A percentile compares a stretch with the other conserved stretches of the same genome.
Conservation (phyloP, 2,888 invertebrate species). For the Hedychridium roseum region DNA sequence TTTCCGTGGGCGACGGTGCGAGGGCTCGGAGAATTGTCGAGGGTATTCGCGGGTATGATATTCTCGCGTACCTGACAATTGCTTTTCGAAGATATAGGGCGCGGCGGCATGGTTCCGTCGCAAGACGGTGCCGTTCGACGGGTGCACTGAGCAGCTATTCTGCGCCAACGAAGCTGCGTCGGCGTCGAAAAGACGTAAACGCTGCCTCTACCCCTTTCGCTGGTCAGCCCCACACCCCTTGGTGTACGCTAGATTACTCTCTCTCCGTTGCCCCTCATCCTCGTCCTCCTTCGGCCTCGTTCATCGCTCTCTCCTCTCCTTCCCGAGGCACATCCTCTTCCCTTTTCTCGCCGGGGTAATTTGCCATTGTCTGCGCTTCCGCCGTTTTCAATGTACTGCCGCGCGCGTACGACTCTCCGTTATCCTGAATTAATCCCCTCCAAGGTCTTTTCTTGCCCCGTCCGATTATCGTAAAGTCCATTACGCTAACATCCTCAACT, state of each 20-base stretch:
- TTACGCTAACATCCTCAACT: too few relatives aligned
- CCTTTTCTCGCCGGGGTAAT: background rate
- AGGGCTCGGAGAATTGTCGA: background rate
- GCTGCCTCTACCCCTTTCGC: conserved; percentile 21
- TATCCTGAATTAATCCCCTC: too few relatives aligned
- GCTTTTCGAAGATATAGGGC: conserved; percentile 55
- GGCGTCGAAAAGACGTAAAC: conserved; percentile 57
- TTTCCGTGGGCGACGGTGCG: too few relatives aligned
- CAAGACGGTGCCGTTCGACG: conserved; percentile 60
- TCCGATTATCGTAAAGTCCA: too few relatives aligned
- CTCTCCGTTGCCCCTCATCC: conserved; percentile 5
- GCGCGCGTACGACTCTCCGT: too few relatives aligned
- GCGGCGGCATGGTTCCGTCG: conserved; percentile 62
- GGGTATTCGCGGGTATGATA: conserved; percentile 13
- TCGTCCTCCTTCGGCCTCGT: conserved; percentile 6
- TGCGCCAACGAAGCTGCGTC: conserved; percentile 59
- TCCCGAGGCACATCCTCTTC: background rate
- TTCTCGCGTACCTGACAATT: conserved; percentile 57
- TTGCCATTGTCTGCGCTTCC: too few relatives aligned
- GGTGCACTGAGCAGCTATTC: conserved; percentile 57
- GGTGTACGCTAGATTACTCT: conserved; percentile 1
- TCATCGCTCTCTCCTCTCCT: conserved; percentile 5
- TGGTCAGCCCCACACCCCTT: conserved; percentile 18
- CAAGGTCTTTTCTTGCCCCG: too few relatives aligned
- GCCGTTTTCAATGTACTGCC: too few relatives aligned